phyloP scores from a whole-genome alignment of 2,888 invertebrate species.

The Priocnemis perturbator region DNA sequence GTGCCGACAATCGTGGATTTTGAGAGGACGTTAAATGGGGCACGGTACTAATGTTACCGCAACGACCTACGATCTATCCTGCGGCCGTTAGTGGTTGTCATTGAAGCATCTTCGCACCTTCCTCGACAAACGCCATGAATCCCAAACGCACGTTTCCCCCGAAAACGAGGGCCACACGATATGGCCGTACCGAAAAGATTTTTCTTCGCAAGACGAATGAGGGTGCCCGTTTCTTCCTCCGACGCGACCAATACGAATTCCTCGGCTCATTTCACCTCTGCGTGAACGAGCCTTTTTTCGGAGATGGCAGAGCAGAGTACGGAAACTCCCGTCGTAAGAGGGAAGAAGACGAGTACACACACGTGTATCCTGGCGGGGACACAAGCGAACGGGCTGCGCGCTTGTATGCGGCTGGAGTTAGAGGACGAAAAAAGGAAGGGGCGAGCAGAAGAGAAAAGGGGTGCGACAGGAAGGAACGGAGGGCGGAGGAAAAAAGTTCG shows the following conservation, averaged over 20 bases:
- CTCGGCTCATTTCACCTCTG: neutral
- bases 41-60: too few relatives aligned
- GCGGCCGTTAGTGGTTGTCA: too few relatives aligned
- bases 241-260: slow-evolving; percentile 23
- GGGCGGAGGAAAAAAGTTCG: neutral
- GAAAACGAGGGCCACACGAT: slow-evolving; percentile 15
- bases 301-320: slow-evolving; percentile 11
- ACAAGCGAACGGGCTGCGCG: too few relatives aligned
- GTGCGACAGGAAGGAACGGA: neutral
- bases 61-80: too few relatives aligned
- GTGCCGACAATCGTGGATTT: too few relatives aligned
- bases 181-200: slow-evolving; percentile 9
- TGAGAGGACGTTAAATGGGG: too few relatives aligned
- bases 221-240: slow-evolving; percentile 10
- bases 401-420: neutral
- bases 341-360: neutral
- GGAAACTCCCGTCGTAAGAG: neutral
- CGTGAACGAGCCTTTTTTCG: slow-evolving; percentile 22
- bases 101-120: too few relatives aligned
- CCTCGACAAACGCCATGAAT: too few relatives aligned
- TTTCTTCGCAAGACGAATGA: slow-evolving; percentile 18
- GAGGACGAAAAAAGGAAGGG: slow-evolving; percentile 6
- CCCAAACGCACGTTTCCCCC: neutral
- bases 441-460: slow-evolving; percentile 3
- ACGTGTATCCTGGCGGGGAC: too few relatives aligned